Conservation (phyloP, 2,113 vertebrate genomes). For the Ptilonorhynchus violaceus region DNA sequence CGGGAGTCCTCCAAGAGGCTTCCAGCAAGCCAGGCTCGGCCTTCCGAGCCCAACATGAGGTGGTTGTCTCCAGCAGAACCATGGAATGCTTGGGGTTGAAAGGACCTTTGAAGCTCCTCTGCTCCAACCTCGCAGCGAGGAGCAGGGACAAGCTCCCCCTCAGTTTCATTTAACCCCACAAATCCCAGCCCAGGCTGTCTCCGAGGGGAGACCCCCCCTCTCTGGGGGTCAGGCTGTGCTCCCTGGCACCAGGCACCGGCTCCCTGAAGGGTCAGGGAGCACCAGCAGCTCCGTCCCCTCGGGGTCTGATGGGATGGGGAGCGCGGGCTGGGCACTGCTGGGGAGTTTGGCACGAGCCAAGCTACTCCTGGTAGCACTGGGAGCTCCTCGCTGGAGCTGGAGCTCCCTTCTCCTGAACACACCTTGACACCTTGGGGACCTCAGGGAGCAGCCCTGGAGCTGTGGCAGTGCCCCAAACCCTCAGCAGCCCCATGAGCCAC, state of each 20-base stretch:
- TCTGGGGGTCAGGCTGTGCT: not conserved
- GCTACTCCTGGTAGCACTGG: no score
- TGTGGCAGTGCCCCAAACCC: not conserved
- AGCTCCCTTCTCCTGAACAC: not conserved
- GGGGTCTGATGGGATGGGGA: no score
- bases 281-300: no score
- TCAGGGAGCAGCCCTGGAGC: not conserved
- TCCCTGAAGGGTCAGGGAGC: not conserved
- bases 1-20: not conserved
- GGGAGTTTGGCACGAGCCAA: no score
- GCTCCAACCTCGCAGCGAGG: not conserved
- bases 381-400: no score
- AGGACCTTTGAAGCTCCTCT: not conserved
- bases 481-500: not conserved
- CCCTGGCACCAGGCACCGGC: rapidly evolving
- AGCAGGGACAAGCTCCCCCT: not conserved
- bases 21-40: not conserved
- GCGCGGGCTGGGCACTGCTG: no score
- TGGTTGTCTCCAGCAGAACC: rapidly evolving
- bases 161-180: not conserved
- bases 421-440: not conserved
- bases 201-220: not conserved
- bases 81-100: not conserved
- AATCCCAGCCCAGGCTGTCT: not conserved
- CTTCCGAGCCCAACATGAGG: not conserved